These are phyloP conservation scores for Chelonia mydas DNA, from an alignment of 2,797 vertebrate genomes.

Conservation along the genomic window DNA sequence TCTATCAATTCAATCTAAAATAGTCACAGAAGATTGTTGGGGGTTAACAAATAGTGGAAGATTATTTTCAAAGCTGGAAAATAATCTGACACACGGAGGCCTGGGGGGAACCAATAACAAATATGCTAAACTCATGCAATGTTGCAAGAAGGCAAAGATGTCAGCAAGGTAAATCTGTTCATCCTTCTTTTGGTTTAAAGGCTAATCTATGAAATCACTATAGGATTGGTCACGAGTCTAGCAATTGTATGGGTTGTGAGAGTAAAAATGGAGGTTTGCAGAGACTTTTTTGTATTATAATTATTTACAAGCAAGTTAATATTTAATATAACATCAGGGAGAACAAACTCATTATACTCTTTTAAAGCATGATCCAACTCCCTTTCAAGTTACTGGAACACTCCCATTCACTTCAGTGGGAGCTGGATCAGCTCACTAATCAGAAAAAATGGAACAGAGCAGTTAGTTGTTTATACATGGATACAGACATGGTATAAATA, in stretches of 20 bases:
- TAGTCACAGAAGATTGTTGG: not conserved
- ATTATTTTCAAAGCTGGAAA: conserved; percentile 26
- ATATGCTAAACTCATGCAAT: not conserved
- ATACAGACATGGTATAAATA: not conserved
- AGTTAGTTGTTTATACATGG: not conserved
- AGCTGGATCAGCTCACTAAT: not conserved
- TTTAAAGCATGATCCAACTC: not conserved
- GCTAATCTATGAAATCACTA: not conserved
- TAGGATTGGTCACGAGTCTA: not conserved
- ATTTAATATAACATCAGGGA: not conserved
- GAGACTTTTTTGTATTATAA: not conserved
- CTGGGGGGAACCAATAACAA: not conserved
- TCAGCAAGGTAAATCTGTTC: not conserved
- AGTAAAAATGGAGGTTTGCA: not conserved
- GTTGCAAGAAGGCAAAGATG: not conserved
- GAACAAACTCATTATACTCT: not conserved
- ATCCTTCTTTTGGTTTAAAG: conserved; percentile 11
- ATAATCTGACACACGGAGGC: not conserved
- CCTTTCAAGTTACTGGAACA: conserved; percentile 31
- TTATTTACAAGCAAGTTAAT: not conserved
- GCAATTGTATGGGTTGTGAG: not conserved
- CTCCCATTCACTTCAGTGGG: not conserved
- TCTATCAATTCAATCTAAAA: not conserved
- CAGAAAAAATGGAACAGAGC: conserved; percentile 27
- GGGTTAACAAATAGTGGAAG: not conserved